These are phyloP conservation scores for Plagiodera versicolora DNA, from an alignment of 2,888 invertebrate species.

Conservation along the genomic window DNA sequence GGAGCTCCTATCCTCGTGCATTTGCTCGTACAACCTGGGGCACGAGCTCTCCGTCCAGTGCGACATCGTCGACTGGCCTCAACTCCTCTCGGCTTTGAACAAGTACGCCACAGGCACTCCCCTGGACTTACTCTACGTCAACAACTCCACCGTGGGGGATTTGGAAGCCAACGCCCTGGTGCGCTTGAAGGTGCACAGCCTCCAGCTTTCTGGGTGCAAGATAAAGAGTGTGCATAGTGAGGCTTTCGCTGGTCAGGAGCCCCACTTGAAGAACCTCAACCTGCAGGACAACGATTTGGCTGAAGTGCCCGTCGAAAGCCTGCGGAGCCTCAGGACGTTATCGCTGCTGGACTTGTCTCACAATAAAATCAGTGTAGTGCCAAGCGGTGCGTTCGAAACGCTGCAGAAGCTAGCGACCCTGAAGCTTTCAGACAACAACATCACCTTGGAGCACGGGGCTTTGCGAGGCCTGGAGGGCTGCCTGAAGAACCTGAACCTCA, in stretches of 20 bases:
- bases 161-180: constrained; percentile 70
- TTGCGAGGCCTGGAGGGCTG: constrained; percentile 79
- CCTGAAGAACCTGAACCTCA: constrained; percentile 85
- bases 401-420: constrained; percentile 75
- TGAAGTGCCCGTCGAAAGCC: constrained; percentile 74
- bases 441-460: constrained; percentile 70
- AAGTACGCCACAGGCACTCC: constrained; percentile 67
- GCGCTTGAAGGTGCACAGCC: constrained; percentile 74
- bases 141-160: constrained; percentile 78
- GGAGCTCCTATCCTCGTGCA: constrained; percentile 79
- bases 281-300: constrained; percentile 80
- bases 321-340: constrained; percentile 69
- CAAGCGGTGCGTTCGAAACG: constrained; percentile 75
- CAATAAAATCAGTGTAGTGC: constrained; percentile 73
- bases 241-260: constrained; percentile 84
- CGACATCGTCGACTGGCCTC: constrained; percentile 81
- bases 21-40: constrained; percentile 85
- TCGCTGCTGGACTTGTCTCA: constrained; percentile 82
- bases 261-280: constrained; percentile 78
- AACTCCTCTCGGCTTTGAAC: constrained; percentile 73
- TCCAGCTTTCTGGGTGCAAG: constrained; percentile 83
- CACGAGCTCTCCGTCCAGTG: constrained; percentile 87
- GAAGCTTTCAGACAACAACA: constrained; percentile 85
- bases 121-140: constrained; percentile 84
- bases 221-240: constrained; percentile 70